These are phyloP conservation scores for Atractosteus spatula DNA, from an alignment of 2,113 vertebrate species.

Conservation along the genomic window DNA sequence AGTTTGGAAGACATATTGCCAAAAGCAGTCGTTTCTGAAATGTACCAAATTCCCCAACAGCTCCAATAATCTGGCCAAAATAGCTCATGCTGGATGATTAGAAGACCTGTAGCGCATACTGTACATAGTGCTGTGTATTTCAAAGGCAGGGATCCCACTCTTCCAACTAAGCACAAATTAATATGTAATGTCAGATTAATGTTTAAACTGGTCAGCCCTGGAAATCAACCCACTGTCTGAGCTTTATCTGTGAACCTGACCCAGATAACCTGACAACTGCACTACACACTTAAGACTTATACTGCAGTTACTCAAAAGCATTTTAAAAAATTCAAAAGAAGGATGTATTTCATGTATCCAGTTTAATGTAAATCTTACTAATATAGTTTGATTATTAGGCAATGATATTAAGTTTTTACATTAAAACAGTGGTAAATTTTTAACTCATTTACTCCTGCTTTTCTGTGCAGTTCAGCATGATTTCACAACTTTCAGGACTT, in stretches of 20 bases:
- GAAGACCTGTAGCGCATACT: neutral
- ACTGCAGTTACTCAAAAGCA: no score
- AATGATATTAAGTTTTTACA: no score
- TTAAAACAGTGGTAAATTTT: no score
- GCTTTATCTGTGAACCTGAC: constrained; percentile 28
- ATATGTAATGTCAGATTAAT: constrained; percentile 47
- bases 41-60: constrained; percentile 67
- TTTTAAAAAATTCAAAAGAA: no score
- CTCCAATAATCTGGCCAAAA: constrained; percentile 64
- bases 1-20: constrained; percentile 49
- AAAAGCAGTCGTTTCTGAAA: constrained; percentile 72
- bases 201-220: neutral
- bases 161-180: constrained; percentile 39
- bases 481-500: no score
- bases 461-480: no score
- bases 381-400: no score
- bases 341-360: no score
- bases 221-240: no score
- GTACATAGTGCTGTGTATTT: neutral
- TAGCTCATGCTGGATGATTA: constrained; percentile 48
- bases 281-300: no score
- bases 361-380: no score
- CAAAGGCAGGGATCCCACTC: neutral
- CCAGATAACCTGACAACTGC: neutral
- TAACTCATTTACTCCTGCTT: no score